Conservation (phyloP, 2,113 vertebrate species). For the Ictalurus furcatus region DNA sequence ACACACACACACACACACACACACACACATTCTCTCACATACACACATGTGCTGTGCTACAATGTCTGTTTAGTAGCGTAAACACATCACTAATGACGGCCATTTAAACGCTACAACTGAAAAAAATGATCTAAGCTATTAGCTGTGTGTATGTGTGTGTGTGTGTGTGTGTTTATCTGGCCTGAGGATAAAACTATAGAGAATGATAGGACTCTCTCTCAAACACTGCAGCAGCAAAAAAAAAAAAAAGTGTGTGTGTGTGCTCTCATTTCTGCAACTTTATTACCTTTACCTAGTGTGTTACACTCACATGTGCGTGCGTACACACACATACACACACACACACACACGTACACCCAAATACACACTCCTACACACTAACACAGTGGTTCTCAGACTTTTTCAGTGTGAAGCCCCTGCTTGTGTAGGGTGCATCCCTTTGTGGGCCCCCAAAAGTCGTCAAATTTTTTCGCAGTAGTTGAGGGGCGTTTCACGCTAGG, state of each 20-base stretch:
- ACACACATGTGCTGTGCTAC: background rate
- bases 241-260: too few species aligned
- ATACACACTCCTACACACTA: background rate
- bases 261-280: too few species aligned
- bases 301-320: too few species aligned
- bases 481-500: too few species aligned
- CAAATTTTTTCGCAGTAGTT: too few species aligned
- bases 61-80: constrained; percentile 23
- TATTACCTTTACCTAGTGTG: too few species aligned
- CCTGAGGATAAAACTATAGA: too few species aligned
- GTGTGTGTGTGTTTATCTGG: background rate
- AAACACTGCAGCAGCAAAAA: background rate
- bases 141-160: background rate
- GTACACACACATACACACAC: background rate
- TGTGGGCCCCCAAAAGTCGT: too few species aligned
- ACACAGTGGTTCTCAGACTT: background rate
- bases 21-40: background rate
- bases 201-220: background rate
- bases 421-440: too few species aligned
- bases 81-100: background rate
- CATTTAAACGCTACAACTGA: constrained; percentile 3
- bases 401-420: too few species aligned
- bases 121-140: constrained; percentile 22
- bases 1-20: background rate
- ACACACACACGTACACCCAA: background rate